Base-by-base conservation (phyloP, 2,888 invertebrate species). In the Caenorhabditis plicata region DNA sequence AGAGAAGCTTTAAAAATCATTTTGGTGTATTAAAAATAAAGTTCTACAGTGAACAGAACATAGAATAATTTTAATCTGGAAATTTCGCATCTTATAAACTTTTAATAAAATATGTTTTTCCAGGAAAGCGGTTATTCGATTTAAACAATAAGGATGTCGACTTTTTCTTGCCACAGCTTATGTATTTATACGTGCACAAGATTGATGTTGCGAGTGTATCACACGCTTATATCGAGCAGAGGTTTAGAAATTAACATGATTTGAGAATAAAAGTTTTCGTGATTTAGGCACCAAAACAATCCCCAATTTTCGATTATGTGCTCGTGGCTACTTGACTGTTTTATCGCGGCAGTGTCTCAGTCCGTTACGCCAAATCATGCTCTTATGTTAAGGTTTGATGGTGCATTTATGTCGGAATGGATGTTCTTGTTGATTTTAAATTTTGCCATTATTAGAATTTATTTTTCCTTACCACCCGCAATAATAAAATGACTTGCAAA, bases 101-200 rank as follows among this genome's bases (percentile, higher is more conserved):
- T 13, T 20, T n/a, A 23, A n/a, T 36, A 11, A 23, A 17, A 43
- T 2, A 29, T 47, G 17, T 47, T 40, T 62, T 80, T 84, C 43
- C 81, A 88, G 88, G 92, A 67, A 96, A 96, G 85, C 90, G 92
- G 84, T 88, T 98, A 85, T 96, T 96, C 84, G 91, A 90, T 83
- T 96, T 96, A 83, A 88, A 89, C 26, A 87, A 90, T 82, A 86
- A 86, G 68, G 92, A 94, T 73, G 92, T 96, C 65, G 95, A 98
- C 85, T 92, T 95, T 83, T 98, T 95, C 85, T 87, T 98, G 82
- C 96, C 96, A 41, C 98, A 98, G 84, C 85, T 98, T 80, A 89
- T 98, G 80, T 92, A 92, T 80, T 92, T 98, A 91, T 98, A 95
- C 83, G 90, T 96, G 83, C 93, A 95, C 85, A 92, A 94, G 88